Base-by-base conservation (phyloP, 2,113 vertebrate species). In the Siphamia tubifer region DNA sequence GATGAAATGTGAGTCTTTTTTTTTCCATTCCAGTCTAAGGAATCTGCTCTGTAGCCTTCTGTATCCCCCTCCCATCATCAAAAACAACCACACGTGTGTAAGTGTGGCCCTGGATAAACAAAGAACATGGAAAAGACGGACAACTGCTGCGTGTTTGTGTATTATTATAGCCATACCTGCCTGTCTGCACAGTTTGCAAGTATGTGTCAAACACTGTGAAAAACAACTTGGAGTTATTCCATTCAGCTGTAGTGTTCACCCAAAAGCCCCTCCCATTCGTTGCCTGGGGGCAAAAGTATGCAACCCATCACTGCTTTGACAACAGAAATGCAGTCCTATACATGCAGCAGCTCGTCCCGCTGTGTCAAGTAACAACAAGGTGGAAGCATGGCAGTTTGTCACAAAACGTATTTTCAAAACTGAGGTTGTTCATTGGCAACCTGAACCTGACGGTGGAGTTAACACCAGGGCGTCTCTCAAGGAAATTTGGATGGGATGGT, bases 331-430 rank as follows among this genome's bases (percentile, higher is more conserved):
- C 38, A 39, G 67, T 42, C 48, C 13, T 31, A 27, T 12, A 19
- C 87, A 23, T 82, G 89, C 68, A 60, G 69, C 36, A 15, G 61
- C 88, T 89, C 38, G 79, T 53, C 81, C 40, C 9, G 12, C 53
- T 63, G 62, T 73, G 66, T 85, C 48, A 75, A 66, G 54, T 58
- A 74, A 79, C 62, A 72, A 76, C 81, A 82, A 63, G 69, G 68
- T 36, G 57, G 38, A 36, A 77, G 49, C 24, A 17, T n/a, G 67
- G 58, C 48, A 45, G 73, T 66, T 79, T 32, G 76, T 27, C 71
- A 57, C 35, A 67, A 72, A 84, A 57, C 1, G 40, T 47, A 52
- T 30, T 23, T 71, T 66, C 10, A 55, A 39, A 57, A 16, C 13
- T 1, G 15, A 43, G 43, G 62, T 34, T 55, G 61, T 39, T 58